Percentiles rank a stretch among this genome's conserved stretches.
phyloP scores from a whole-genome alignment of 2,888 invertebrate genomes.

The Lycocerus yunnanus region DNA sequence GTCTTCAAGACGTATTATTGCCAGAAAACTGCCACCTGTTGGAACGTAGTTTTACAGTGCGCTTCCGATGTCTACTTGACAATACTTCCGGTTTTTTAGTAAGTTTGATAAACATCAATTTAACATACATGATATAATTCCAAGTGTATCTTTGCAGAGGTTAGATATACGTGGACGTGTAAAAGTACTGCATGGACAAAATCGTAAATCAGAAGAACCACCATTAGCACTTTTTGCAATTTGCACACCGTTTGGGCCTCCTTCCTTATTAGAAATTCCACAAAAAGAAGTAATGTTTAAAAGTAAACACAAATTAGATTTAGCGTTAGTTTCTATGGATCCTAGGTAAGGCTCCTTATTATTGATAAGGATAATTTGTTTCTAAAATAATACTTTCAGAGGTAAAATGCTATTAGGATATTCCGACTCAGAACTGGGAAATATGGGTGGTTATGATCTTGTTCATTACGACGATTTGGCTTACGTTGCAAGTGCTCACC shows the following conservation, averaged over 20 bases:
- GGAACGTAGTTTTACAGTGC: conserved; percentile 96
- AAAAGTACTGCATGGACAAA: conserved; percentile 95
- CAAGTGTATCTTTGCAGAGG: conserved; percentile 67
- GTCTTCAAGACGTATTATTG: conserved; percentile 85
- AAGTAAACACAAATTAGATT: conserved; percentile 97
- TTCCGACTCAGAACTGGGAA: conserved; percentile 87
- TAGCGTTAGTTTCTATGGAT: conserved; percentile 96
- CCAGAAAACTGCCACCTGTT: conserved; percentile 88
- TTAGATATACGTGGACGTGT: conserved; percentile 97
- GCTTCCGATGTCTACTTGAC: conserved; percentile 97
- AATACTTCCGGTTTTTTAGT: conserved; percentile 99
- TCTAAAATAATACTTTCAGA: conserved; percentile 59
- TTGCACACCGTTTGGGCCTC: conserved; percentile 98
- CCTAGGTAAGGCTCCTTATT: conserved; percentile 67
- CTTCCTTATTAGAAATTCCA: conserved; percentile 93
- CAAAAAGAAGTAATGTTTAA: conserved; percentile 99
- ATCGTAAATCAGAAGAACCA: conserved; percentile 90
- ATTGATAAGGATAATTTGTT: conserved; percentile 35
- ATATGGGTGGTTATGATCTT: conserved; percentile 95
- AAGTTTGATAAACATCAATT: conserved; percentile 53
- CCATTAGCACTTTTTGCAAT: conserved; percentile 95
- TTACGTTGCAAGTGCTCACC: conserved; percentile 98
- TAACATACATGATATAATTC: neutral
- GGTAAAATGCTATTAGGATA: conserved; percentile 95
- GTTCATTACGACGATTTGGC: conserved; percentile 97